Base-by-base conservation (phyloP, 2,888 invertebrate species). In the Cremastinae sp. region DNA sequence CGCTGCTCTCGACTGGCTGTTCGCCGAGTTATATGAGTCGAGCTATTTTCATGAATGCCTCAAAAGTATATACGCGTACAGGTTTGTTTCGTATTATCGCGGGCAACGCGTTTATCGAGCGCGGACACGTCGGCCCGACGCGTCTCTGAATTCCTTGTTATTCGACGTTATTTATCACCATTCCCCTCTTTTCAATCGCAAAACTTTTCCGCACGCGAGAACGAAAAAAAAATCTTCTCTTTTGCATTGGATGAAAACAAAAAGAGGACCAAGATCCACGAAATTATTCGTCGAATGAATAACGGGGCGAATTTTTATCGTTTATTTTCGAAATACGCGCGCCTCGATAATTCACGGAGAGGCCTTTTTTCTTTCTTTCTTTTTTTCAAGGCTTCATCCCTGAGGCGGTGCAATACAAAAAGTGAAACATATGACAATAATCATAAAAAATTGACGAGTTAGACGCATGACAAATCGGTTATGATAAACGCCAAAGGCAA, bases 131-230 rank as follows among this genome's bases (percentile, higher is more conserved):
- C 43, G 66, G 54, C 49, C 47, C 62, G 41, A 28, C 53, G 22
- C 45, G 62, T 71, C 43, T 18, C 66, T 43, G 51, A 43, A 16
- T 14, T 58, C 20, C 5, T 43, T 54, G 56, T 66, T 72, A 58
- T 72, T 68, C 36, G n/a, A n/a, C n/a, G 66, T 75, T 72, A 75
- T 72, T 75, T 62, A 75, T 72, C 54, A 22, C n/a, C 28, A 20
- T 16, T n/a, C 56, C 28, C 5, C 49, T 43, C 56, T 72, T 68
- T 68, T 68, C 66, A 75, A 72, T 68, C 28, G 41, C 38, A 12
- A 66, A 56, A 43, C 20, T 36, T 58, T 53, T 41, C 14, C 12
- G 20, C 14, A 49, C n/a, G 54, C 10, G 22, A 16, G 47, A 59
- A 59, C 3, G 28, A 28, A 69, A 45, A 28, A 28, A 28, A 45